These are phyloP conservation scores for Caerostris darwini DNA, from an alignment of 1,140 invertebrate genomes.

Conservation along the genomic window DNA sequence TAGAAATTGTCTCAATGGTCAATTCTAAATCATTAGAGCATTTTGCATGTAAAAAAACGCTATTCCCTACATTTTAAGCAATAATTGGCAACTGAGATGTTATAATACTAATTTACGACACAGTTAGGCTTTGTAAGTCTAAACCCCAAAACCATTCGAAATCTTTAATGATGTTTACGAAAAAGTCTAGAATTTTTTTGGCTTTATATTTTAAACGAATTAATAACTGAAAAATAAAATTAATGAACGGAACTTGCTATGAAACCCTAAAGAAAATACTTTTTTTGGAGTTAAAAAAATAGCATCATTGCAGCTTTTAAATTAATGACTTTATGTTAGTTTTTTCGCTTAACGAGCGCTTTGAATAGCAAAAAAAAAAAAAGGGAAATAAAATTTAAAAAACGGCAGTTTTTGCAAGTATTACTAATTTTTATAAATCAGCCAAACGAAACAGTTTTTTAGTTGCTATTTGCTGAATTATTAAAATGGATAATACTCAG, in stretches of 20 bases:
- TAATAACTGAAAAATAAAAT: background rate
- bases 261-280: background rate
- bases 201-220: background rate
- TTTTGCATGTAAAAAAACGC: no score
- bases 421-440: background rate
- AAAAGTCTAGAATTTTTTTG: background rate
- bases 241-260: background rate
- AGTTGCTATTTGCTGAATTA: background rate
- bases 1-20: no score
- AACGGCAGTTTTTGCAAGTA: background rate
- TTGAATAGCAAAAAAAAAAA: background rate
- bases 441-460: background rate
- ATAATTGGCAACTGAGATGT: no score
- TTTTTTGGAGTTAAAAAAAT: background rate
- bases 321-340: background rate
- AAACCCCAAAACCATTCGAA: no score
- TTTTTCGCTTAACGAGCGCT: background rate
- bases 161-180: no score
- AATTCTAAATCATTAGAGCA: no score
- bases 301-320: no score
- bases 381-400: background rate
- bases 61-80: no score
- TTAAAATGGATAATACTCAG: background rate
- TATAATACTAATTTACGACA: no score
- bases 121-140: no score